These are phyloP conservation scores for Lacanobia wlatinum DNA, from an alignment of 2,888 invertebrate genomes.

Conservation along the genomic window DNA sequence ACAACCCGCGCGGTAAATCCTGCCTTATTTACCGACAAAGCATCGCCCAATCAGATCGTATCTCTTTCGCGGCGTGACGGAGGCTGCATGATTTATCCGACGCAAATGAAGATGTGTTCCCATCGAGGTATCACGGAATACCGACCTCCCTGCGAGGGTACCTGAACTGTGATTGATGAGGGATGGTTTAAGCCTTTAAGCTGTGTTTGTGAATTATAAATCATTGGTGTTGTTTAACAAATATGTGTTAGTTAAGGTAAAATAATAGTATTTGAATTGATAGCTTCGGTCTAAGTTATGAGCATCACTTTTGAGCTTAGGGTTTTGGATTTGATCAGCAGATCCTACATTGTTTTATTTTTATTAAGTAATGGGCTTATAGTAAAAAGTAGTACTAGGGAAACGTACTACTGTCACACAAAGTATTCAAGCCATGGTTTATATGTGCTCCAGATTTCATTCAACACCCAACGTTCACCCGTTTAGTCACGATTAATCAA, in stretches of 20 bases:
- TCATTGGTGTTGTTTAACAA: background rate
- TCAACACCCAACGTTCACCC: too few species aligned
- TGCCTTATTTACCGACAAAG: slow-evolving; percentile 27
- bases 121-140: slow-evolving; percentile 20
- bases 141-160: background rate
- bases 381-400: too few species aligned
- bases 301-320: too few species aligned
- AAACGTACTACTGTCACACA: too few species aligned
- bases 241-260: background rate
- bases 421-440: too few species aligned
- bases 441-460: too few species aligned
- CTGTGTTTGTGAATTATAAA: slow-evolving; percentile 27
- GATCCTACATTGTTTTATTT: too few species aligned
- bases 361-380: too few species aligned
- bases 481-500: too few species aligned
- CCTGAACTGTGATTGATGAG: slow-evolving; percentile 41
- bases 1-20: slow-evolving; percentile 14
- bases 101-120: slow-evolving; percentile 56
- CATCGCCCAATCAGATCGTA: slow-evolving; percentile 44
- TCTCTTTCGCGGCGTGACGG: slow-evolving; percentile 32
- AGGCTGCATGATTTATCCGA: slow-evolving; percentile 59
- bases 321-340: too few species aligned
- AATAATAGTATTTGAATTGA: background rate
- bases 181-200: slow-evolving; percentile 1
- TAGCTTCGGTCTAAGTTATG: too few species aligned